phyloP scores from a whole-genome alignment of 2,797 vertebrate genomes.

The Holocentrus rufus region DNA sequence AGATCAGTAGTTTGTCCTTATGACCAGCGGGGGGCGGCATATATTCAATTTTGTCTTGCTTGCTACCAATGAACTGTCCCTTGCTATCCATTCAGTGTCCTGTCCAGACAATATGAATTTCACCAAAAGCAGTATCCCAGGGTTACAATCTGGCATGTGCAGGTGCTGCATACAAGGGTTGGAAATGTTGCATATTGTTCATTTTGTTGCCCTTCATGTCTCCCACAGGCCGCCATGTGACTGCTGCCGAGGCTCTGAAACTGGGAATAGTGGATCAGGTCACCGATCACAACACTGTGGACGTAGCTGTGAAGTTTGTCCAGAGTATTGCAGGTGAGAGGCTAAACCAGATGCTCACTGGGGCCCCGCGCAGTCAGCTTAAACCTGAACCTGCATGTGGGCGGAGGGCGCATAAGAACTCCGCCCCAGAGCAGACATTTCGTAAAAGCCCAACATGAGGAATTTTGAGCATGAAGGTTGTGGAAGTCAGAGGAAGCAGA shows the following conservation, averaged over 20 bases:
- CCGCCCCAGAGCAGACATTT: constrained; percentile 59
- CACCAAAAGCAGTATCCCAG: no score
- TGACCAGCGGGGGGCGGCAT: constrained; percentile 71
- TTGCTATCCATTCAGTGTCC: no score
- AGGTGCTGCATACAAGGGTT: background rate
- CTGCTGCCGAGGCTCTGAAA: constrained; percentile 86
- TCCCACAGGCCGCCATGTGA: constrained; percentile 84
- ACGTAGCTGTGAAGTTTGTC: constrained; percentile 86
- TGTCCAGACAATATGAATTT: no score
- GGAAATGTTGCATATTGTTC: constrained; percentile 5
- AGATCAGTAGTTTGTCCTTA: background rate
- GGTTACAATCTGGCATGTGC: background rate
- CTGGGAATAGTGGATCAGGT: constrained; percentile 90
- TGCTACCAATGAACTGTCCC: no score
- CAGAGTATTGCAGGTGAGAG: constrained; percentile 85
- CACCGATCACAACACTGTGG: constrained; percentile 80
- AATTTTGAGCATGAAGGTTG: constrained; percentile 51
- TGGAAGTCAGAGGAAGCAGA: constrained; percentile 65
- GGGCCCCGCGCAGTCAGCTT: constrained; percentile 1
- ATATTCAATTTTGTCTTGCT: constrained; percentile 5
- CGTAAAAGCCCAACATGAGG: constrained; percentile 51
- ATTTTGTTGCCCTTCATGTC: constrained; percentile 52
- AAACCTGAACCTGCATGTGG: constrained; percentile 14
- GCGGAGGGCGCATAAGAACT: constrained; percentile 35
- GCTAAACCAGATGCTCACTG: background rate